Evolutionary conservation across 2,113 vertebrate species (phyloP).

Genomic region (Hydrochoerus hydrochaeris): DNA sequence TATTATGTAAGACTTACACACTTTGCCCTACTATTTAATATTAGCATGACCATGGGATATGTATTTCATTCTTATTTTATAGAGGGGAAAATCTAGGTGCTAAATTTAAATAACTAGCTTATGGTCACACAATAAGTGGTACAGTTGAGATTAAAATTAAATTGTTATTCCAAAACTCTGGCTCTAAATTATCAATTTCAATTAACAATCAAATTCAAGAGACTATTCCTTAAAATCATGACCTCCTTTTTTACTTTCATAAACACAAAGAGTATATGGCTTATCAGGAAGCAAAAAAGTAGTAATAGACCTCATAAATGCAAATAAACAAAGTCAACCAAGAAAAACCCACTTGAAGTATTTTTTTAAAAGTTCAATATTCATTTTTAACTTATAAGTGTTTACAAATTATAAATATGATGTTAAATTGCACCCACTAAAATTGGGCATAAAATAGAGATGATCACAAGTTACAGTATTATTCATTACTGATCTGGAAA

Average conservation of each 20-base stretch:
- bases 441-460: neutral
- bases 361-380: conserved; percentile 1
- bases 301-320: neutral
- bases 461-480: neutral
- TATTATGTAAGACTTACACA: neutral
- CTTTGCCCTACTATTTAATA: neutral
- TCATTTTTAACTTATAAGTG: neutral
- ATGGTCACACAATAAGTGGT: neutral
- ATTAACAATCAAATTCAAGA: neutral
- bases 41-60: neutral
- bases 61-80: neutral
- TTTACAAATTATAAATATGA: conserved; percentile 1
- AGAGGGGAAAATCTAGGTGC: neutral
- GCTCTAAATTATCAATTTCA: neutral
- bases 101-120: neutral
- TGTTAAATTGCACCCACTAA: neutral
- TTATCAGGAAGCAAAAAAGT: neutral
- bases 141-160: neutral
- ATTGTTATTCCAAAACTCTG: conserved; percentile 4
- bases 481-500: conserved; percentile 13
- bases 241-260: neutral
- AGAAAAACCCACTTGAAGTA: neutral
- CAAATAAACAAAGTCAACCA: neutral
- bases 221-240: neutral
- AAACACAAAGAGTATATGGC: neutral